Conservation (phyloP, 2,797 vertebrate genomes). For the Zenarchopterus dispar region DNA sequence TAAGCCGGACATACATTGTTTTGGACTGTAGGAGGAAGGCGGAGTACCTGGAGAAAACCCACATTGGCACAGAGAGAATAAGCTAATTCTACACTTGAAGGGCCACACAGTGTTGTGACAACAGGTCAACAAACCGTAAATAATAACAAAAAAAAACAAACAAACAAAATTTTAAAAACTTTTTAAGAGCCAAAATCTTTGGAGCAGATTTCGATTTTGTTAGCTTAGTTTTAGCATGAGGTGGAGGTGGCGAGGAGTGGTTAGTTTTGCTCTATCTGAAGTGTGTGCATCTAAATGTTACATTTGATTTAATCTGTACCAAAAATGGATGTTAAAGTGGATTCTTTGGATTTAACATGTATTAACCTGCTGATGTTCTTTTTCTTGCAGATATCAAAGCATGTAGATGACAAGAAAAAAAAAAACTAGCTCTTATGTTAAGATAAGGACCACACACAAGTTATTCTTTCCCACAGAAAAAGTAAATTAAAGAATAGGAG, state of each 20-base stretch:
- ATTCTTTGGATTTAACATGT: conserved; percentile 8
- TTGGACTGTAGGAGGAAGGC: no score
- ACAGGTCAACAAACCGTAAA: no score
- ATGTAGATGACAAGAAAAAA: neutral
- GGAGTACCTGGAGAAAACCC: no score
- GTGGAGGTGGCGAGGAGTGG: neutral
- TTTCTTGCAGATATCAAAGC: conserved; percentile 6
- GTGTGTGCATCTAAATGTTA: conserved; percentile 6
- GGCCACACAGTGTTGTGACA: no score
- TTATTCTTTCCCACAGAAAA: neutral
- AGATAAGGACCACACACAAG: neutral
- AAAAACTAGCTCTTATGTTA: neutral
- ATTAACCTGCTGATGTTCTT: neutral
- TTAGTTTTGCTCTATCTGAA: neutral
- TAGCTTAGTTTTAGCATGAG: conserved; percentile 4
- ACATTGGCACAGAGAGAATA: no score
- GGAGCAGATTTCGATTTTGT: neutral
- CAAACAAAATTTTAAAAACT: no score
- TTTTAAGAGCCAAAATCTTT: neutral
- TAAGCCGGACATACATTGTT: no score
- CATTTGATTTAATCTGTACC: neutral
- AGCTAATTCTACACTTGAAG: no score
- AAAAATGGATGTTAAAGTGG: conserved; percentile 15
- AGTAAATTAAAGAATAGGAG: neutral
- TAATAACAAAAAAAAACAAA: no score